Evolutionary conservation across 2,113 vertebrate genomes (phyloP).

Genomic region (Gobiocypris rarus): DNA sequence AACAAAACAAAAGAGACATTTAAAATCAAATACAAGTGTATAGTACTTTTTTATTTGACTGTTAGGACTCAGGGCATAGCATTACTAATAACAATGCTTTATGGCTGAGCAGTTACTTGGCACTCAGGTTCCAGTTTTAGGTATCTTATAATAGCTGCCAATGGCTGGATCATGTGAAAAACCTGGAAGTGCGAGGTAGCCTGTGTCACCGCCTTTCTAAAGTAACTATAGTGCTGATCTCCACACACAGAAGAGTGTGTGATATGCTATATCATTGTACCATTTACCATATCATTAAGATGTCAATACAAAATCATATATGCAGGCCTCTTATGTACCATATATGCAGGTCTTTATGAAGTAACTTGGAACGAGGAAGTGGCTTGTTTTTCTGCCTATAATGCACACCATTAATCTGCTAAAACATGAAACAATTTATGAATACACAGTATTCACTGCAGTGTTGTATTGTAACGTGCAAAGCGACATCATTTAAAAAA

Average conservation of each 20-base stretch:
- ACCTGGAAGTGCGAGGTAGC: slow-evolving; percentile 8
- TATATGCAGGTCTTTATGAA: slow-evolving; percentile 24
- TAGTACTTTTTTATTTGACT: background rate
- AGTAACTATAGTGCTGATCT: background rate
- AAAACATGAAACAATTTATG: slow-evolving; percentile 33
- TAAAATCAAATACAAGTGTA: background rate
- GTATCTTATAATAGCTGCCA: background rate
- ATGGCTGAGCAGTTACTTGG: slow-evolving; percentile 5
- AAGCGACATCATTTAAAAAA: background rate
- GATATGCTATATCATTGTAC: background rate
- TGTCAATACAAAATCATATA: background rate
- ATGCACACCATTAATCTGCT: slow-evolving; percentile 28
- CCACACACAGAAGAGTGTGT: background rate
- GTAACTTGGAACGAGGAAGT: slow-evolving; percentile 26
- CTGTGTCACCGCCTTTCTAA: background rate
- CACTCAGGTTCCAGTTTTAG: slow-evolving; percentile 22
- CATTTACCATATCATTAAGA: too few species aligned
- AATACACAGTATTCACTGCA: slow-evolving; percentile 10
- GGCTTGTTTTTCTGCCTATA: slow-evolving; percentile 32
- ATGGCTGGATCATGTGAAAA: slow-evolving; percentile 7
- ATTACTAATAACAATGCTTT: background rate
- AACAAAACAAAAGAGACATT: slow-evolving; percentile 4
- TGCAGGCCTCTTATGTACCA: slow-evolving; percentile 35
- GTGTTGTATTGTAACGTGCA: background rate
- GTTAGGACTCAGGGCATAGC: background rate